phyloP scores from a whole-genome alignment of 2,888 invertebrate genomes.

The Drosophila prostipennis region DNA sequence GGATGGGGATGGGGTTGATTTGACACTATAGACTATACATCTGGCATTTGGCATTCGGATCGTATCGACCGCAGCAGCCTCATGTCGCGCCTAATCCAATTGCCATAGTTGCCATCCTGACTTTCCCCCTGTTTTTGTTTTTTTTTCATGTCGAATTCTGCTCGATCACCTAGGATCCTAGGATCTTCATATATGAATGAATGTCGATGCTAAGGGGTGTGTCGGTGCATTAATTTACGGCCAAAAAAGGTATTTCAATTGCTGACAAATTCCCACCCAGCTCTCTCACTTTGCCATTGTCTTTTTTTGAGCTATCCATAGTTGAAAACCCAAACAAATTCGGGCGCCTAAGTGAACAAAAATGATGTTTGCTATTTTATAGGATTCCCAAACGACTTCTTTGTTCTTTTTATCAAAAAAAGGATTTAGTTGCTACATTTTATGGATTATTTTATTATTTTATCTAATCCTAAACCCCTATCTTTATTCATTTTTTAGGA shows the following conservation, averaged over 20 bases:
- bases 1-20: slow-evolving; percentile 18
- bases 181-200: not conserved
- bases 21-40: slow-evolving; percentile 32
- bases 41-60: slow-evolving; percentile 38
- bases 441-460: not conserved
- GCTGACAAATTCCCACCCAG: slow-evolving; percentile 56
- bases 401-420: not conserved
- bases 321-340: slow-evolving; percentile 4
- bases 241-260: slow-evolving; percentile 46
- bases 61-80: slow-evolving; percentile 42
- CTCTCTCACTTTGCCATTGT: slow-evolving; percentile 4
- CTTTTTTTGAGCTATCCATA: too few species aligned
- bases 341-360: slow-evolving; percentile 1
- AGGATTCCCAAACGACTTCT: not conserved
- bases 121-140: slow-evolving; percentile 51
- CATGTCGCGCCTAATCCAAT: slow-evolving; percentile 41
- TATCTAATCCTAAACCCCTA: not conserved
- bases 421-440: too few species aligned
- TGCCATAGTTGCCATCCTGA: slow-evolving; percentile 34
- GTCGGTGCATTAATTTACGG: slow-evolving; percentile 62
- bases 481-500: slow-evolving; percentile 80
- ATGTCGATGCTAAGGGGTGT: slow-evolving; percentile 42
- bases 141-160: slow-evolving; percentile 54
- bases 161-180: slow-evolving; percentile 51
- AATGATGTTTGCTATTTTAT: slow-evolving; percentile 11